phyloP scores from a whole-genome alignment of 2,797 vertebrate species.

The Pantherophis vulpinus region DNA sequence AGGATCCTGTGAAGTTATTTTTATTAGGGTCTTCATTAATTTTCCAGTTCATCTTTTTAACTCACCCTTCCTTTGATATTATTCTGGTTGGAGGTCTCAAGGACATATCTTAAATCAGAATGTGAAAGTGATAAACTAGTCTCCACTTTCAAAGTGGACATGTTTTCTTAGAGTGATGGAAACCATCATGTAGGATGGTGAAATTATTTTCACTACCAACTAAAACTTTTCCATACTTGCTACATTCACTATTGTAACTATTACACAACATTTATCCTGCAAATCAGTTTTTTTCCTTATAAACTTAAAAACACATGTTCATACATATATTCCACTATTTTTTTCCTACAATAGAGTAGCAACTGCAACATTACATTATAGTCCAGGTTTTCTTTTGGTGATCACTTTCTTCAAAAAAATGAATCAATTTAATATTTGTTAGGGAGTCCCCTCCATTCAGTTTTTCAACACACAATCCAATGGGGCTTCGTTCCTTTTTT shows the following conservation, averaged over 20 bases:
- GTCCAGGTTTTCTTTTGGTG: background rate
- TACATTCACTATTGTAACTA: background rate
- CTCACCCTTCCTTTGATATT: background rate
- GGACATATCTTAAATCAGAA: background rate
- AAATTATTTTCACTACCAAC: background rate
- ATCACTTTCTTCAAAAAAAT: background rate
- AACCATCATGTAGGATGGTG: background rate
- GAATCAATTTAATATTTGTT: background rate
- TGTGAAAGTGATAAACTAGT: background rate
- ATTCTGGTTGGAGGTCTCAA: background rate
- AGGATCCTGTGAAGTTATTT: background rate
- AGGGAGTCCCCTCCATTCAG: background rate
- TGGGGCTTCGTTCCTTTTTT: background rate
- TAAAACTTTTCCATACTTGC: background rate
- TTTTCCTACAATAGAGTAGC: background rate
- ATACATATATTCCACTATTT: background rate
- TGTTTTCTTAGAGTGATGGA: background rate
- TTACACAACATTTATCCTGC: background rate
- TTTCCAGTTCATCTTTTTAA: background rate
- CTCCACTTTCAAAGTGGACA: background rate
- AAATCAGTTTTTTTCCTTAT: background rate
- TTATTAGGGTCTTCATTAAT: background rate
- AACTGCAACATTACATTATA: background rate
- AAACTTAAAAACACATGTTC: background rate
- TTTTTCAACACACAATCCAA: background rate